Percentiles rank a stretch among this genome's conserved stretches.
These are phyloP conservation scores for Schlechtendalia chinensis DNA, from an alignment of 1,140 invertebrate species.

Conservation along the genomic window DNA sequence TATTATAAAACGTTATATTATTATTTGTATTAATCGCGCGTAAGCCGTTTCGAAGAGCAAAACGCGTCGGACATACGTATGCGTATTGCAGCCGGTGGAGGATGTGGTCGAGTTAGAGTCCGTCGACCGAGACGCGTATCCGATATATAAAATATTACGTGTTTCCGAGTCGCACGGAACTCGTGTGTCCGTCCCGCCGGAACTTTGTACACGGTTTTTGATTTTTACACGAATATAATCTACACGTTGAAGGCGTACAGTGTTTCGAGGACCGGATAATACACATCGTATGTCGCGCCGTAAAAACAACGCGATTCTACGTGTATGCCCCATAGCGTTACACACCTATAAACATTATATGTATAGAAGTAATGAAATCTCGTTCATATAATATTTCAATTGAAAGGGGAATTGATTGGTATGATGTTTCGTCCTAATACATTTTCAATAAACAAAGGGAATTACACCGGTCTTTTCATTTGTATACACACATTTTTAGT, in stretches of 20 bases:
- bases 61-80: not conserved
- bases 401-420: too few relatives aligned
- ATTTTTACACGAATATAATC: conserved; percentile 15
- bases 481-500: too few relatives aligned
- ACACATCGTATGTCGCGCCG: conserved; percentile 3
- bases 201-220: conserved; percentile 12
- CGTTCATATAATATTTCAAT: too few relatives aligned
- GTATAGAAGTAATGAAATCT: too few relatives aligned
- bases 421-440: too few relatives aligned
- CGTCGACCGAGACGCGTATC: conserved; percentile 7
- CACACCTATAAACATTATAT: too few relatives aligned
- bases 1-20: too few relatives aligned
- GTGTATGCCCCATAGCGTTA: too few relatives aligned
- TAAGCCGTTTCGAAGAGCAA: not conserved
- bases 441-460: too few relatives aligned
- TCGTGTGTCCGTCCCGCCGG: conserved; percentile 24
- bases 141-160: not conserved
- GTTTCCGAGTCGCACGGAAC: conserved; percentile 36
- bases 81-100: not conserved
- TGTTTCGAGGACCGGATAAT: conserved; percentile 1
- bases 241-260: too few relatives aligned
- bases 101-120: conserved; percentile 24
- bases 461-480: too few relatives aligned
- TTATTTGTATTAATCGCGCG: not conserved
- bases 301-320: not conserved